Base-by-base conservation (phyloP, 2,113 vertebrate genomes). In the Cryptotis parvus region DNA sequence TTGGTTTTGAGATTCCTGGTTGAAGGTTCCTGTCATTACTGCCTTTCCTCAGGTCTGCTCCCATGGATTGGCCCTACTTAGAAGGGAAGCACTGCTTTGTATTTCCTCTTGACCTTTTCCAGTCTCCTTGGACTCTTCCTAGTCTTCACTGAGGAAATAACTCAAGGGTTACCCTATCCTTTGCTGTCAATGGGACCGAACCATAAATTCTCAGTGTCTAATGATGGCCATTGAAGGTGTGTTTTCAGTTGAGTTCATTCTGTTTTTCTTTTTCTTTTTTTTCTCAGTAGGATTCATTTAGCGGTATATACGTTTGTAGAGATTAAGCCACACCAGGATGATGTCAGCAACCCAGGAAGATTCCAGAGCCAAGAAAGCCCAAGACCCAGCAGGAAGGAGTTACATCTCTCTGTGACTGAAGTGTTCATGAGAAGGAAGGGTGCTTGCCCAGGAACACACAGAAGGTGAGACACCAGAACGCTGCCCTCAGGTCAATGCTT, bases 311-410 rank as follows among this genome's bases (percentile, higher is more conserved):
- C 85, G 93, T 95, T 91, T 95, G 93, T 95, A 68, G 84, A 83
- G 84, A 66, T 84, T n/a, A 1, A 95, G 95, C 95, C 93, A 74
- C 94, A 96, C 37, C 76, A 87, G 73, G 83, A 91, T 96, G 95
- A 97, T 92, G 92, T 97, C 96, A 97, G 96, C 91, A 97, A 95
- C 95, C 96, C 96, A 96, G 96, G 96, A 97, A 97, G 91, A 37
- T 81, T 73, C 83, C 49, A 87, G 91, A 97, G 96, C 97, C 96
- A 95, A 96, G 91, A 65, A 95, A 96, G 84, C 95, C 95, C 95
- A 86, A 73, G 65, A 91, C 58, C 31, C 41, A 89, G 84, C 69
- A 97, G 89, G 95, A 97, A 96, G 94, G 90, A 91, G 95, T 96
- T 93, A 78, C 31, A 84, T 91, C 84, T 96, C 87, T 91, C 96